These are phyloP conservation scores for Pemphigus obesinymphae DNA, from an alignment of 1,140 invertebrate genomes.

Conservation along the genomic window DNA sequence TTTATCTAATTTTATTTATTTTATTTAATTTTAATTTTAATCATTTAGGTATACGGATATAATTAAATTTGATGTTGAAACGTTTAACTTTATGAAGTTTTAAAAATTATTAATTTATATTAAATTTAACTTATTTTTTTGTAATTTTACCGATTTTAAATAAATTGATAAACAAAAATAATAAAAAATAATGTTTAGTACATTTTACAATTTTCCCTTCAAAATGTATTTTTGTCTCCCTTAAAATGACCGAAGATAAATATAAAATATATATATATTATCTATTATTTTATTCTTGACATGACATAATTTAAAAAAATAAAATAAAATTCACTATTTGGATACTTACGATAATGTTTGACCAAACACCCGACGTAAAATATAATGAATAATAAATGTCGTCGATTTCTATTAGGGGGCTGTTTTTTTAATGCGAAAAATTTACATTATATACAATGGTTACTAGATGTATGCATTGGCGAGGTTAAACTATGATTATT, in stretches of 20 bases:
- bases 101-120: background rate
- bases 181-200: no score
- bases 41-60: no score
- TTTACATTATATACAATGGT: background rate
- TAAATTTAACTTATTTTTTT: no score
- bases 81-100: no score
- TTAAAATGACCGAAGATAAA: background rate
- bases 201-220: no score
- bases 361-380: background rate
- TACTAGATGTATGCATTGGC: constrained; percentile 6
- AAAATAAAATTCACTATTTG: background rate
- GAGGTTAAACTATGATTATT: constrained; percentile 22
- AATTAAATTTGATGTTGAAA: no score
- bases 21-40: no score
- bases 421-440: background rate
- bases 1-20: no score
- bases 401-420: background rate
- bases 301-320: background rate
- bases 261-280: background rate
- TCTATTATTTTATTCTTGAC: background rate
- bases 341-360: background rate
- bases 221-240: background rate
- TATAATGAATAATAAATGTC: background rate
- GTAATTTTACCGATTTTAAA: background rate
- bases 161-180: background rate